phyloP scores from a whole-genome alignment of 2,888 invertebrate genomes.

The Eubasilissa splendida region DNA sequence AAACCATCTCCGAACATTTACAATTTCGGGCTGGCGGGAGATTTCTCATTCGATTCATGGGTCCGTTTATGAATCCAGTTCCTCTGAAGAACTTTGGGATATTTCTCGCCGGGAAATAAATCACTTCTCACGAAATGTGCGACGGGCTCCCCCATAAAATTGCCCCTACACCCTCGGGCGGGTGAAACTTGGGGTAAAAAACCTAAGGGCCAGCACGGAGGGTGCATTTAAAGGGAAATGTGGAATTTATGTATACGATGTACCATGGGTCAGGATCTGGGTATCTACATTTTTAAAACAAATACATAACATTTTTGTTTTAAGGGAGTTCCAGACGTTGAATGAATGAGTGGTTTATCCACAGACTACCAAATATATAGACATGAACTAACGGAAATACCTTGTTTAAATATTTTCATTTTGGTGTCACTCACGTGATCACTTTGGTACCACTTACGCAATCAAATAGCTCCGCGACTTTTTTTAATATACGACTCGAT shows the following conservation, averaged over 20 bases:
- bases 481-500: no score
- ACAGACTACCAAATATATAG: no score
- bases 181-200: slow-evolving; percentile 16
- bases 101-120: slow-evolving; percentile 34
- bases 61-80: slow-evolving; percentile 38
- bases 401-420: no score
- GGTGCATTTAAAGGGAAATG: slow-evolving; percentile 16
- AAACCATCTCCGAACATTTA: slow-evolving; percentile 19
- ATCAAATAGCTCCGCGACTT: no score
- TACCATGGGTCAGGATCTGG: background rate
- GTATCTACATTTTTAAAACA: no score
- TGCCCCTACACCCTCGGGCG: slow-evolving; percentile 17
- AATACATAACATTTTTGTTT: no score
- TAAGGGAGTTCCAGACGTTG: no score
- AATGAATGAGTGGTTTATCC: no score
- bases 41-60: slow-evolving; percentile 37
- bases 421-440: no score
- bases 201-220: slow-evolving; percentile 7
- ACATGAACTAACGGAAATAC: no score
- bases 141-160: slow-evolving; percentile 29
- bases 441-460: no score
- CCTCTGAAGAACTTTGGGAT: slow-evolving; percentile 34
- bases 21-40: slow-evolving; percentile 22
- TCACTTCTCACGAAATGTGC: slow-evolving; percentile 38
- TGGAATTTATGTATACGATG: background rate